A percentile compares a stretch with the other conserved stretches of the same genome.
phyloP scores from a whole-genome alignment of 2,797 vertebrate genomes.

The Apogon talboti region DNA sequence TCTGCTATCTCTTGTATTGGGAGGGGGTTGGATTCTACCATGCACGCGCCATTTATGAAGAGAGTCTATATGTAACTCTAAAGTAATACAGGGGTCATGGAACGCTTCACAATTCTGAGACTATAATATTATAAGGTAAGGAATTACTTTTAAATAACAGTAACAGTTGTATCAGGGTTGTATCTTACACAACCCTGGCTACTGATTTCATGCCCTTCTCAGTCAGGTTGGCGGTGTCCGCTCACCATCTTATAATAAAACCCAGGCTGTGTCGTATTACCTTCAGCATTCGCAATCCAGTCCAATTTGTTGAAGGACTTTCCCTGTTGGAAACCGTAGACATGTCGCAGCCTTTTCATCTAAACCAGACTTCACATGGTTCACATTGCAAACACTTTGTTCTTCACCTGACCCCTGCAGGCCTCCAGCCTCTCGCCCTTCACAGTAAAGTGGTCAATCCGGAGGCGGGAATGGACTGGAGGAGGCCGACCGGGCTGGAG shows the following conservation, averaged over 20 bases:
- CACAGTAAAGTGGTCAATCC: slow-evolving; percentile 46
- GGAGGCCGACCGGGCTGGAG: slow-evolving; percentile 25
- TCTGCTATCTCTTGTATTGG: no score
- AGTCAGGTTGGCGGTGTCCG: not conserved
- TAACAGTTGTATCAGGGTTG: no score
- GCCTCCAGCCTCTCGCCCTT: slow-evolving; percentile 25
- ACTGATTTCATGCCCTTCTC: not conserved
- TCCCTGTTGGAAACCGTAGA: slow-evolving; percentile 24
- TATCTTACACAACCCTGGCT: not conserved
- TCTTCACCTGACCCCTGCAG: slow-evolving; percentile 27
- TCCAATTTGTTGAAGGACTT: slow-evolving; percentile 10
- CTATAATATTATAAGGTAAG: no score
- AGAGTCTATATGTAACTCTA: no score
- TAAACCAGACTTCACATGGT: slow-evolving; percentile 25
- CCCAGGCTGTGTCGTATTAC: slow-evolving; percentile 3
- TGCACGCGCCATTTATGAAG: no score
- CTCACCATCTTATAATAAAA: not conserved
- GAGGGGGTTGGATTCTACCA: no score
- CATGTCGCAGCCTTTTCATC: slow-evolving; percentile 21
- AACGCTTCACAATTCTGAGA: no score
- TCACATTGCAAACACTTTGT: slow-evolving; percentile 30
- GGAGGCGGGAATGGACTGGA: slow-evolving; percentile 27
- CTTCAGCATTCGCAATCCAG: slow-evolving; percentile 4
- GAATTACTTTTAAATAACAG: no score
- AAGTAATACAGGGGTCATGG: no score